Conservation (phyloP, 1,140 invertebrate genomes). For the Oryzaephilus surinamensis region DNA sequence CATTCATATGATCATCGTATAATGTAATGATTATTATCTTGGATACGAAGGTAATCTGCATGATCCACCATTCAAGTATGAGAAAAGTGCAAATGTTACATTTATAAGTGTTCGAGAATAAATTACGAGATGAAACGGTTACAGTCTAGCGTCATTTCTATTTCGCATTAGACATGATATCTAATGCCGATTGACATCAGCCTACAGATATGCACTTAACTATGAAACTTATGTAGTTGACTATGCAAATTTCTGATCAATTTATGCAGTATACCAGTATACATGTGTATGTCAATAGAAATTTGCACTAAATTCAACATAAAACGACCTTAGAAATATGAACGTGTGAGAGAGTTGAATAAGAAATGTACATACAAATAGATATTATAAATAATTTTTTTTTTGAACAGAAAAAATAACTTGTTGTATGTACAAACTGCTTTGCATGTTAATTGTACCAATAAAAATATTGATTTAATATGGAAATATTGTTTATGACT, state of each 20-base stretch:
- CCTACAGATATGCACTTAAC: conserved; percentile 16
- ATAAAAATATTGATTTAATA: conserved; percentile 14
- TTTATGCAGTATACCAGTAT: conserved; percentile 9
- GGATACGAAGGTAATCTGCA: too few relatives aligned
- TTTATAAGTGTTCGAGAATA: conserved; percentile 14
- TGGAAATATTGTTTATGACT: conserved; percentile 18
- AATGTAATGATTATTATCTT: too few relatives aligned
- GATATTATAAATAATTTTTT: too few relatives aligned
- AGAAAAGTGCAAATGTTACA: too few relatives aligned
- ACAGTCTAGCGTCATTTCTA: conserved; percentile 12
- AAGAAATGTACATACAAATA: too few relatives aligned
- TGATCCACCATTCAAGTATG: too few relatives aligned
- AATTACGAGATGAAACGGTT: conserved; percentile 14
- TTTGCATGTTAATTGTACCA: conserved; percentile 11
- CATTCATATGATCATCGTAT: too few relatives aligned
- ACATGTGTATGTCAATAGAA: conserved; percentile 15
- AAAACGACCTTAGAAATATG: too few relatives aligned
- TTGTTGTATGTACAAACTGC: too few relatives aligned
- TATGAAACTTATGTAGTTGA: conserved; percentile 15
- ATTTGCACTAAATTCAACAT: conserved; percentile 15
- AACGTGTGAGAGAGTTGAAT: too few relatives aligned
- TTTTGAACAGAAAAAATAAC: too few relatives aligned
- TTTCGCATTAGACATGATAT: conserved; percentile 15
- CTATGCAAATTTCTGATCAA: conserved; percentile 20
- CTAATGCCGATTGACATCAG: conserved; percentile 18